Conservation (phyloP, 2,797 vertebrate genomes). For the Lateolabrax maculatus region DNA sequence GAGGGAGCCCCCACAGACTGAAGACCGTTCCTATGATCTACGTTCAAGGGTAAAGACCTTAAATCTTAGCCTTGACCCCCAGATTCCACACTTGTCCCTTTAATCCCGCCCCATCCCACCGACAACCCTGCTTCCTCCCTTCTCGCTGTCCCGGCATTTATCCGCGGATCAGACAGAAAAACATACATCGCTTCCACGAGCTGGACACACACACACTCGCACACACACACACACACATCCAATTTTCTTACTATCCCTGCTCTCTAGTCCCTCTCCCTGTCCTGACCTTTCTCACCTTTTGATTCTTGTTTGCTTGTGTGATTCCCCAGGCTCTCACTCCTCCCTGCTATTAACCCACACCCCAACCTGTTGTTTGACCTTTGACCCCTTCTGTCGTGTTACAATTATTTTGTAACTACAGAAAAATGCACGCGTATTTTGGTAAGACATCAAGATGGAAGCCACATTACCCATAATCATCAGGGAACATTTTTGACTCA, state of each 20-base stretch:
- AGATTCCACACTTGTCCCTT: constrained; percentile 72
- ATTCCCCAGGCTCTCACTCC: constrained; percentile 47
- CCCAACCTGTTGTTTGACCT: constrained; percentile 49
- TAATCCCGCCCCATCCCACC: constrained; percentile 68
- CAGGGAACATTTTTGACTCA: background rate
- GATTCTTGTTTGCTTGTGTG: constrained; percentile 43
- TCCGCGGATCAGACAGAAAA: constrained; percentile 73
- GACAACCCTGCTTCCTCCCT: constrained; percentile 68
- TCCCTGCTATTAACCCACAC: constrained; percentile 21
- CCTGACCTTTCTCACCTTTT: constrained; percentile 57
- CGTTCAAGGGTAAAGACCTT: constrained; percentile 55
- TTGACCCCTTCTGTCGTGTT: constrained; percentile 33
- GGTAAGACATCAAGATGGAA: background rate
- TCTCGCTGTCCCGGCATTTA: constrained; percentile 48
- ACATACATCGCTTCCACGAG: constrained; percentile 67
- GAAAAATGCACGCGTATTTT: background rate
- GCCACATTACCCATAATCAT: background rate
- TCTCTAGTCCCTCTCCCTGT: constrained; percentile 23
- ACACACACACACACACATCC: background rate
- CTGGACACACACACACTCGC: constrained; percentile 34
- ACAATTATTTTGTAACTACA: background rate
- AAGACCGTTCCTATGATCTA: constrained; percentile 53
- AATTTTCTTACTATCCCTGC: background rate
- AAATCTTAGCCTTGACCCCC: constrained; percentile 65
- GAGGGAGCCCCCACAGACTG: constrained; percentile 31